A percentile compares a stretch with the other conserved stretches of the same genome.
Evolutionary conservation across 1,140 invertebrate genomes (phyloP).

Genomic region (Pseudomyrmex pallidus): DNA sequence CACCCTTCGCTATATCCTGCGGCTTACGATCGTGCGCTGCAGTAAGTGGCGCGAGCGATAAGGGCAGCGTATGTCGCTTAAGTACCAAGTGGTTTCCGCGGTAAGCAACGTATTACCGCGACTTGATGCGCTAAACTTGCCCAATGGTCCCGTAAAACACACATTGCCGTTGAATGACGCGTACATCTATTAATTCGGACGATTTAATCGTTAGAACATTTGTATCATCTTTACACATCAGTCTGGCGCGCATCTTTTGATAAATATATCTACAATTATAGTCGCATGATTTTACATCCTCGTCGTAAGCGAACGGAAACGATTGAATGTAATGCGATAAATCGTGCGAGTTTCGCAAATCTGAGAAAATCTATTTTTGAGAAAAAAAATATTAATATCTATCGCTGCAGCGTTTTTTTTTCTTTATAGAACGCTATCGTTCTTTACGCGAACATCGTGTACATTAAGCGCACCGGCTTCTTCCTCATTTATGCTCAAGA

Average conservation of each 20-base stretch:
- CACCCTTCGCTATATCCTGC: conserved; percentile 46
- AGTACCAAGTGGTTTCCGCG: conserved; percentile 39
- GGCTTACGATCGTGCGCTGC: conserved; percentile 57
- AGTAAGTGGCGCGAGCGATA: conserved; percentile 41
- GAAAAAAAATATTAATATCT: neutral
- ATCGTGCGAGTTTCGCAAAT: too few relatives aligned
- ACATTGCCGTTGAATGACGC: neutral
- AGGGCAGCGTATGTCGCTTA: conserved; percentile 28
- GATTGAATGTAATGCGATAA: too few relatives aligned
- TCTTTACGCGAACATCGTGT: conserved; percentile 61
- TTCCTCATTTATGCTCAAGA: conserved; percentile 62
- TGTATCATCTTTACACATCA: too few relatives aligned
- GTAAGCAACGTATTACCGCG: conserved; percentile 17
- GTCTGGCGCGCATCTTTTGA: too few relatives aligned
- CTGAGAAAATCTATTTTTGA: too few relatives aligned
- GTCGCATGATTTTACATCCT: too few relatives aligned
- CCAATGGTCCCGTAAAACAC: neutral
- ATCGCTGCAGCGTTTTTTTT: conserved; percentile 1
- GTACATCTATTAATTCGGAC: conserved; percentile 29
- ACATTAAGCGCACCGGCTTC: conserved; percentile 59
- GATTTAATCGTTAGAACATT: too few relatives aligned
- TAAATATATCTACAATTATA: too few relatives aligned
- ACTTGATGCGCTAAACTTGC: conserved; percentile 9
- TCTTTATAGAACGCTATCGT: conserved; percentile 49
- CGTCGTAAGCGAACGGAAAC: too few relatives aligned